phyloP scores from a whole-genome alignment of 2,113 vertebrate species.

The Corythornis madagascariensis region DNA sequence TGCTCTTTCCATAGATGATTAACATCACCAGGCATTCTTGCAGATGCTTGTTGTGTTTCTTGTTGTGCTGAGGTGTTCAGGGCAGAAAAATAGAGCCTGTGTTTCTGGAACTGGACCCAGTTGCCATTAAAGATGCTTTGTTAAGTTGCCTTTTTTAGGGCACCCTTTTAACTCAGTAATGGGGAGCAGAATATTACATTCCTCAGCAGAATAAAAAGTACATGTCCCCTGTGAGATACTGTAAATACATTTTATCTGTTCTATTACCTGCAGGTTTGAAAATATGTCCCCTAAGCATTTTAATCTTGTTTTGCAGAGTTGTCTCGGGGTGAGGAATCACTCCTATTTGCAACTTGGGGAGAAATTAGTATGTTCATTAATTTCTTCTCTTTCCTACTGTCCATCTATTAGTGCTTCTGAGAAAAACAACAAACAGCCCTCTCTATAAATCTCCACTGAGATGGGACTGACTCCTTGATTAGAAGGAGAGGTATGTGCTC shows the following conservation, averaged over 20 bases:
- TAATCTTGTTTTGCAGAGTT: slow-evolving; percentile 74
- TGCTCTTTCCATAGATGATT: neutral
- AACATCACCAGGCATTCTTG: neutral
- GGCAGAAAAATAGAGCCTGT: neutral
- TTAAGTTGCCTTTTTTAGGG: slow-evolving; percentile 35
- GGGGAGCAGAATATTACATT: slow-evolving; percentile 59
- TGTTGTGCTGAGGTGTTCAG: accelerated
- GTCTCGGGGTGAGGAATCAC: slow-evolving; percentile 65
- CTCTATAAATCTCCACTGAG: slow-evolving; percentile 34
- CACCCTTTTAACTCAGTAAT: slow-evolving; percentile 47
- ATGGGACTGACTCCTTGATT: slow-evolving; percentile 37
- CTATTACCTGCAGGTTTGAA: slow-evolving; percentile 59
- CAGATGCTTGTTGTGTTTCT: neutral
- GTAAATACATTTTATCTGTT: slow-evolving; percentile 72
- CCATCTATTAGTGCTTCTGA: slow-evolving; percentile 64
- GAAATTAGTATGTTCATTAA: slow-evolving; percentile 72
- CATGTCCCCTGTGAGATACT: slow-evolving; percentile 58
- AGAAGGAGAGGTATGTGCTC: neutral
- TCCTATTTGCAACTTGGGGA: slow-evolving; percentile 70
- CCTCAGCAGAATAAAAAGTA: slow-evolving; percentile 64
- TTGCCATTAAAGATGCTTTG: neutral
- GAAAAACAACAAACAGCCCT: neutral
- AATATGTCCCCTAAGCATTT: slow-evolving; percentile 71
- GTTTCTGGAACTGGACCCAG: neutral
- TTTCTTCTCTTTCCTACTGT: slow-evolving; percentile 64